Conservation (phyloP, 37 sponge, comb jelly and placozoan genomes). For the Oopsacas minuta region DNA sequence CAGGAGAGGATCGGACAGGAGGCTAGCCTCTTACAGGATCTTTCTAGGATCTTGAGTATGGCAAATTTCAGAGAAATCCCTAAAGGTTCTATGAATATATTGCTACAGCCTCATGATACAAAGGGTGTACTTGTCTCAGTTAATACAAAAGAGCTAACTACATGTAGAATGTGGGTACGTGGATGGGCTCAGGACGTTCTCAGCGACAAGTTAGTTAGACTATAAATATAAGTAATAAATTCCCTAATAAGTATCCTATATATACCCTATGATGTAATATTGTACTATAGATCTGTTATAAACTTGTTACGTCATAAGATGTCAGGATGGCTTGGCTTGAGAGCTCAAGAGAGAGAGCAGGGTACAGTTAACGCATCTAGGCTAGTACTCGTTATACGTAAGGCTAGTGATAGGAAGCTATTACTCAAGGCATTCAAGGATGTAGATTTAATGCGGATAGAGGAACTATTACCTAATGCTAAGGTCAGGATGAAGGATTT, state of each 20-base stretch:
- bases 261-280: too few species aligned
- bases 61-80: slow-evolving; percentile 68
- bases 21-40: slow-evolving; percentile 50
- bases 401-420: slow-evolving; percentile 36
- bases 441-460: slow-evolving; percentile 41
- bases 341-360: neutral
- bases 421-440: slow-evolving; percentile 67
- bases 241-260: neutral
- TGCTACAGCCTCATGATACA: slow-evolving; percentile 37
- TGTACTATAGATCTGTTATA: neutral
- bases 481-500: slow-evolving; percentile 59
- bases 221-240: neutral
- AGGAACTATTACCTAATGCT: slow-evolving; percentile 63
- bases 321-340: neutral
- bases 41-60: slow-evolving; percentile 38
- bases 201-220: neutral
- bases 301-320: neutral
- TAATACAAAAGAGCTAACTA: slow-evolving; percentile 37
- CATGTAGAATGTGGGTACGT: slow-evolving; percentile 48
- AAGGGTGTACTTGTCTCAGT: slow-evolving; percentile 52
- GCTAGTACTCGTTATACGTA: slow-evolving; percentile 63
- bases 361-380: slow-evolving; percentile 28
- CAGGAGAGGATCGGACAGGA: slow-evolving; percentile 64
- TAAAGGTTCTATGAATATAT: neutral
- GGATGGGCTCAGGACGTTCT: slow-evolving; percentile 24